Evolutionary conservation across 2,888 invertebrate species (phyloP).

Genomic region (Callinectes sapidus): DNA sequence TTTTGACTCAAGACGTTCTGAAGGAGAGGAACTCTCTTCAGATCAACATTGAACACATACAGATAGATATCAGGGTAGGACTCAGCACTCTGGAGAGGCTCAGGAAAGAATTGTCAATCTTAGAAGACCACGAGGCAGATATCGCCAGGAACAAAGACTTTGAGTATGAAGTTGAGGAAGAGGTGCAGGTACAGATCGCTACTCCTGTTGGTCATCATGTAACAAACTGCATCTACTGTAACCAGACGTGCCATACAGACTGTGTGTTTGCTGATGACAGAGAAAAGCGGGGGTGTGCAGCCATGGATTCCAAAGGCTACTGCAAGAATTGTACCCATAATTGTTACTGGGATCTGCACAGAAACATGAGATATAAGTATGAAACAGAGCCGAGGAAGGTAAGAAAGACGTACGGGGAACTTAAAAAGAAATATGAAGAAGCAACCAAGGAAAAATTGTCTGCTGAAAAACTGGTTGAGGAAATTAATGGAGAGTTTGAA

Average conservation of each 20-base stretch:
- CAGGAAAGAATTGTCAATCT: neutral
- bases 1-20: slow-evolving; percentile 23
- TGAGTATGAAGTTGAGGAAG: slow-evolving; percentile 20
- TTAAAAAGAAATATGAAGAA: neutral
- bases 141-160: slow-evolving; percentile 1
- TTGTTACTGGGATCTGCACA: slow-evolving; percentile 31
- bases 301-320: neutral
- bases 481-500: slow-evolving; percentile 25
- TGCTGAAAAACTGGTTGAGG: neutral
- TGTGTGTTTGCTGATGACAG: neutral
- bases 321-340: neutral
- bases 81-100: neutral
- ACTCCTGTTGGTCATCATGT: slow-evolving; percentile 5
- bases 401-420: neutral
- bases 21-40: neutral
- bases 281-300: neutral
- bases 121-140: neutral
- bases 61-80: neutral
- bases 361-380: slow-evolving; percentile 21
- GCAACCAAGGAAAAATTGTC: neutral
- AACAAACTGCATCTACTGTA: slow-evolving; percentile 36
- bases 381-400: neutral
- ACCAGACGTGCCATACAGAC: slow-evolving; percentile 23
- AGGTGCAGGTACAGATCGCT: neutral
- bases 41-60: neutral